Percentiles rank a stretch among this genome's conserved stretches.
Conservation (phyloP, 1,140 invertebrate genomes). For the Drosophila quadrilineata region DNA sequence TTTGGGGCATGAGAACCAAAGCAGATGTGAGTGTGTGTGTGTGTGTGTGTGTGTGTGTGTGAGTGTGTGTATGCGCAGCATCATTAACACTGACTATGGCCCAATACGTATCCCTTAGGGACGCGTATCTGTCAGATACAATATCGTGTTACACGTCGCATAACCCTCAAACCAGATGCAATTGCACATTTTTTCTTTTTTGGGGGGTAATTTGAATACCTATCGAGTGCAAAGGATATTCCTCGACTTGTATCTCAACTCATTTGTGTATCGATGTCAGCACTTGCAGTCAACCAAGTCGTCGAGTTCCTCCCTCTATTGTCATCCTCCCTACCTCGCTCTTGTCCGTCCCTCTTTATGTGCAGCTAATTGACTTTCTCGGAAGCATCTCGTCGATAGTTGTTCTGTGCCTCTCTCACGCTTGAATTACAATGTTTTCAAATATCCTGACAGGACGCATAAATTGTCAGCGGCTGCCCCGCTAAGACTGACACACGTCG, state of each 20-base stretch:
- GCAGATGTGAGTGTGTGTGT: conserved; percentile 55
- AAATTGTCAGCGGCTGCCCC: conserved; percentile 62
- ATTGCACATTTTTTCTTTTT: conserved; percentile 40
- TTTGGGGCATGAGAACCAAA: conserved; percentile 24
- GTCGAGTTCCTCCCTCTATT: conserved; percentile 33
- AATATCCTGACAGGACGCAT: conserved; percentile 75
- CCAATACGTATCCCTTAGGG: conserved; percentile 34
- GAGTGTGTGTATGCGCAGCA: conserved; percentile 45
- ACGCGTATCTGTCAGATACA: conserved; percentile 75
- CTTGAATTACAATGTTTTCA: conserved; percentile 79
- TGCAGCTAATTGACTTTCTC: conserved; percentile 76
- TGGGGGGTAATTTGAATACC: conserved; percentile 67
- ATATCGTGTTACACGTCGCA: conserved; percentile 57
- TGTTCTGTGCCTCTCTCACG: too few relatives aligned
- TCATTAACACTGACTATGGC: conserved; percentile 67
- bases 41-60: conserved; percentile 17
- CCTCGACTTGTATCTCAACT: conserved; percentile 32
- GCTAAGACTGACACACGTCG: too few relatives aligned
- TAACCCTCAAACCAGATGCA: conserved; percentile 60
- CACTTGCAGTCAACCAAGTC: too few relatives aligned
- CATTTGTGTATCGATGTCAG: conserved; percentile 36
- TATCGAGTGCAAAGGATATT: conserved; percentile 62
- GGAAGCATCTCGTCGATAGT: conserved; percentile 42
- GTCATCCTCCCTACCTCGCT: conserved; percentile 7
- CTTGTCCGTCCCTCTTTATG: conserved; percentile 51